Evolutionary conservation across 2,113 vertebrate species (phyloP).

Genomic region (Suncus etruscus): DNA sequence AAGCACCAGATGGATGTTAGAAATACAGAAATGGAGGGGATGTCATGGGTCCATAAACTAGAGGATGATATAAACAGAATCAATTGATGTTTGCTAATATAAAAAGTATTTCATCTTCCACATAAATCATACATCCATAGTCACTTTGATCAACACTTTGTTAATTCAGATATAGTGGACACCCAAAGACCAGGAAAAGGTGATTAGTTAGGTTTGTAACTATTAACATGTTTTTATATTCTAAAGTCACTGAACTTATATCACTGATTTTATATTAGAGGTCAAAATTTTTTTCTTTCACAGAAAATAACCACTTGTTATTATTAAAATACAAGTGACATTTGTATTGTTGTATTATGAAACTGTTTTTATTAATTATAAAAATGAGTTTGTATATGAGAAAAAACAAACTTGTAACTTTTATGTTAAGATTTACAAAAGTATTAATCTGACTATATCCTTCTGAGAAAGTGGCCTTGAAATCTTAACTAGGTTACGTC

Average conservation of each 20-base stretch:
- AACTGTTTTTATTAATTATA: constrained; percentile 53
- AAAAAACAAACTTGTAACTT: too few species aligned
- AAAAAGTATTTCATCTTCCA: not conserved
- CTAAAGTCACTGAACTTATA: not conserved
- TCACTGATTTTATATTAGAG: not conserved
- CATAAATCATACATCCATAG: not conserved
- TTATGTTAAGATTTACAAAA: too few species aligned
- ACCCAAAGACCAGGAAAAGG: not conserved
- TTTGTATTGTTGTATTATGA: constrained; percentile 59
- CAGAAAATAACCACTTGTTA: constrained; percentile 38
- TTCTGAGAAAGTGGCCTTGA: too few species aligned
- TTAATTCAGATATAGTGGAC: not conserved
- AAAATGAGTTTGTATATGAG: not conserved
- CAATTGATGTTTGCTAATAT: not conserved
- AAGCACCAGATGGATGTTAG: not conserved
- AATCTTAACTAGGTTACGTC: too few species aligned
- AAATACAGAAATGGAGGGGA: not conserved
- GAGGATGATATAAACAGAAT: too few species aligned
- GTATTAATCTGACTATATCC: too few species aligned
- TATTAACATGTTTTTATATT: not conserved
- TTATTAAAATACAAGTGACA: constrained; percentile 27
- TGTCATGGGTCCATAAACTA: too few species aligned
- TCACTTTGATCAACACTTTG: not conserved
- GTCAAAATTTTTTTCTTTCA: constrained; percentile 14
- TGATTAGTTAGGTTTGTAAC: not conserved